phyloP scores from a whole-genome alignment of 1,140 invertebrate genomes.

The Argopecten irradians region DNA sequence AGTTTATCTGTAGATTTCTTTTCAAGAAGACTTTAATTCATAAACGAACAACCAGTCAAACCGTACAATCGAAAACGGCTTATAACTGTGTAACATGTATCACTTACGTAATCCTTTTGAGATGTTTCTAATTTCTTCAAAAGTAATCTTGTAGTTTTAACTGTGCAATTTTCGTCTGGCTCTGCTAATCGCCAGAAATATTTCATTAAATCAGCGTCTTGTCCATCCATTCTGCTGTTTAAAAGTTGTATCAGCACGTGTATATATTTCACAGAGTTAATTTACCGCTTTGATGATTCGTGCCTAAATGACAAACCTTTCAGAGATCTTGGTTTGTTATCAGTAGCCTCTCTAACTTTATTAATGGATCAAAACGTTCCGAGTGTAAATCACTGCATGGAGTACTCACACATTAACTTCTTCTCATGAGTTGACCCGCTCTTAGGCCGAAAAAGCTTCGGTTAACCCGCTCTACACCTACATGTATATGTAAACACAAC shows the following conservation, averaged over 20 bases:
- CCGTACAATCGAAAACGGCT: no score
- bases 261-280: neutral
- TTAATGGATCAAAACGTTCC: neutral
- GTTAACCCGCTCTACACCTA: no score
- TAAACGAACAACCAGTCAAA: no score
- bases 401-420: neutral
- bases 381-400: neutral
- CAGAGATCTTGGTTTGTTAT: neutral
- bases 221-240: neutral
- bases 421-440: no score
- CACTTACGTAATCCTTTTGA: constrained; percentile 14
- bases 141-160: constrained; percentile 35
- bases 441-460: no score
- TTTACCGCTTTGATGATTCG: neutral
- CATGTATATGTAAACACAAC: no score
- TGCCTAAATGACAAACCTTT: neutral
- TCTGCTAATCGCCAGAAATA: constrained; percentile 47
- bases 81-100: no score
- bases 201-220: neutral
- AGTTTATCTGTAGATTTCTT: no score
- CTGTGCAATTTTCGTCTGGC: constrained; percentile 1
- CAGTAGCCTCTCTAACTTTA: neutral
- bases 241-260: neutral
- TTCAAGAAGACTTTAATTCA: no score
- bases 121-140: neutral